Evolutionary conservation across 2,888 invertebrate genomes (phyloP), one percentile per base, ranked within the genome.

Genomic region (Heliconius ethilla): DNA sequence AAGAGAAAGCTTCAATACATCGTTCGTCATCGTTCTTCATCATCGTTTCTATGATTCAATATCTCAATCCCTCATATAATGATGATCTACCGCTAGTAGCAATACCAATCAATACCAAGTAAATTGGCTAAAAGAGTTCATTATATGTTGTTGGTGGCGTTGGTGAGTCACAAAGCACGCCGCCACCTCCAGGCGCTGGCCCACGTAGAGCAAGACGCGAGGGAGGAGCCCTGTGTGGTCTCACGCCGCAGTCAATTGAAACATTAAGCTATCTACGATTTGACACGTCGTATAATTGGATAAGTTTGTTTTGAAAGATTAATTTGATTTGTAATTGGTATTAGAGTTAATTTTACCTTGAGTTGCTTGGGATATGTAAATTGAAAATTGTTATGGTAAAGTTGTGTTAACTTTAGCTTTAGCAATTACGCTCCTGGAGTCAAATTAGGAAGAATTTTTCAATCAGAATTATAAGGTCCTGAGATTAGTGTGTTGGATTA

Each of bases 201-300:
- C 86, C 86, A 86, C 86, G 85, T 85, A 84, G 83, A 84, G 69
- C 83, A 83, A 84, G 73, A 72, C 83, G 85, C 83, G 85, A 80
- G 84, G 86, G 86, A 83, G 86, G 86, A 79, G 79, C 80, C 79
- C 78, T 81, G 85, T 86, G 86, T 86, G 86, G 86, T 86, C 86
- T 82, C 77, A 69, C 11, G 82, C 77, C 78, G 77, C 80, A 80
- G 80, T 80, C 80, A 82, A 82, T 83, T 83, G 80, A 83, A 82
- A 81, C 79, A 82, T 81, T 83, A 81, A 82, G 78, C 69, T 81
- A 82, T 82, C 79, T 79, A 77, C 80, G 69, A 81, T 78, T 82
- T 82, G 82, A 82, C 83, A 81, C 81, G 80, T 82, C 79, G 78
- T 82, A 83, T 81, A 81, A 81, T 81, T 81, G 75, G 78, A 81